A percentile compares a stretch with the other conserved stretches of the same genome.
These are phyloP conservation scores for Pelvicachromis taeniatus DNA, from an alignment of 2,113 vertebrate genomes.

Conservation along the genomic window DNA sequence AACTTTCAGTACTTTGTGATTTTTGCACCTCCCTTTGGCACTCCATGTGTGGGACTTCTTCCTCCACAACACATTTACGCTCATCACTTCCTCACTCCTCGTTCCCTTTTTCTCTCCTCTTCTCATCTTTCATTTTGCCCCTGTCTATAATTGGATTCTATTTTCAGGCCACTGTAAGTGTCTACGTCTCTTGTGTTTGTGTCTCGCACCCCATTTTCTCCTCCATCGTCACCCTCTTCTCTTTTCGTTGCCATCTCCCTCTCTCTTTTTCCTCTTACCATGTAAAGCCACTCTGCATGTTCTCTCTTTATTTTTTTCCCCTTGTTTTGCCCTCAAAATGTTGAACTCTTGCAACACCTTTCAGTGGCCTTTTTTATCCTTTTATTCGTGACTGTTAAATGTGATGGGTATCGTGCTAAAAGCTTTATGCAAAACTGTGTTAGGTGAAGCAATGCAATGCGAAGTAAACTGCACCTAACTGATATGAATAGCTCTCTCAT, in stretches of 20 bases:
- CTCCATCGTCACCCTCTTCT: conserved; percentile 65
- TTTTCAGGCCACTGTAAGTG: conserved; percentile 76
- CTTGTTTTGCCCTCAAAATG: background rate
- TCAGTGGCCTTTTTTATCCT: conserved; percentile 5
- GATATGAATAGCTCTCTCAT: conserved; percentile 49
- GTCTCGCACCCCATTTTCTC: conserved; percentile 77
- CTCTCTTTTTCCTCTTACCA: conserved; percentile 45
- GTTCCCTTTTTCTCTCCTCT: conserved; percentile 39
- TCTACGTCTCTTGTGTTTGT: conserved; percentile 75
- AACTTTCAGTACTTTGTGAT: conserved; percentile 46
- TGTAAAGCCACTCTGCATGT: conserved; percentile 1
- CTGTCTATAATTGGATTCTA: conserved; percentile 81
- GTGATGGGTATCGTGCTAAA: conserved; percentile 8
- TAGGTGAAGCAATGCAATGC: conserved; percentile 38
- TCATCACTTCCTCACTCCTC: conserved; percentile 58
- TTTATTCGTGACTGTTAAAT: conserved; percentile 9
- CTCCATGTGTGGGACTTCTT: conserved; percentile 62
- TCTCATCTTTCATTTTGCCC: conserved; percentile 65
- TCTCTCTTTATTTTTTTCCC: background rate
- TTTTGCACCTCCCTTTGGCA: conserved; percentile 65
- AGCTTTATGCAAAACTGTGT: conserved; percentile 25
- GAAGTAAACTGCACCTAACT: conserved; percentile 34
- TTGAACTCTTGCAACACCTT: background rate
- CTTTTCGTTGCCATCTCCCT: conserved; percentile 41
- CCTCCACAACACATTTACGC: conserved; percentile 62